Percentiles rank a stretch among this genome's conserved stretches.
These are phyloP conservation scores for Diadumene lineata DNA, from an alignment of 92 coral and sea anemone genomes.

Conservation along the genomic window DNA sequence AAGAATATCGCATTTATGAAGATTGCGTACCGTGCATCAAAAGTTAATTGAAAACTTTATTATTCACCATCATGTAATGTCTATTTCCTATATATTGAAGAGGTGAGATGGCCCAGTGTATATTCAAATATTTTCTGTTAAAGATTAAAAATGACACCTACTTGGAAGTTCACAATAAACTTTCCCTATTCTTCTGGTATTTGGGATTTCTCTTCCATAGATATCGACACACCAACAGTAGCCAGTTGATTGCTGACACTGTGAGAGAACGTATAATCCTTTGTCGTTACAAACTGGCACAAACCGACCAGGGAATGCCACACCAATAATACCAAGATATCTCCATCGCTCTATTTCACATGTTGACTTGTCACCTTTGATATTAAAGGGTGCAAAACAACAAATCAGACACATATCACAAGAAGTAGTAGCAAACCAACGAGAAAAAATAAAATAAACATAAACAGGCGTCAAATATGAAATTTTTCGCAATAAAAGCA, in stretches of 20 bases:
- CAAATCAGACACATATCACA: not conserved
- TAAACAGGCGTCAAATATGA: no score
- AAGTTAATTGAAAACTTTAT: no score
- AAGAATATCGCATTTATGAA: no score
- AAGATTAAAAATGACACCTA: not conserved
- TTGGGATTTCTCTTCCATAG: slow-evolving; percentile 28
- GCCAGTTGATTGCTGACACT: slow-evolving; percentile 32
- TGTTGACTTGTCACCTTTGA: slow-evolving; percentile 9
- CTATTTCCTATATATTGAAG: no score
- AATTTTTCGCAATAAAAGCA: no score
- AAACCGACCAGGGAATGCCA: slow-evolving; percentile 35
- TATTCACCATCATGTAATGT: no score
- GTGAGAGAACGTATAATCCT: slow-evolving; percentile 12
- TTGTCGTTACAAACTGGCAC: slow-evolving; percentile 32
- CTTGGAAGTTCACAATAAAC: slow-evolving; percentile 24
- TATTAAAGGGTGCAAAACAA: not conserved
- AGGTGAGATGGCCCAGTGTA: no score
- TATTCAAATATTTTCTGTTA: no score
- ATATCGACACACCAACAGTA: slow-evolving; percentile 46
- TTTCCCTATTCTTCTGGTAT: slow-evolving; percentile 35
- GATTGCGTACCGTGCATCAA: no score
- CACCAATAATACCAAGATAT: slow-evolving; percentile 27
- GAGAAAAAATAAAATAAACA: no score
- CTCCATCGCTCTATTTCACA: slow-evolving; percentile 26
- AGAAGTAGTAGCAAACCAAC: not conserved